These are phyloP conservation scores for Tenebrosternarchus preto DNA, from an alignment of 2,113 vertebrate species.

Conservation along the genomic window DNA sequence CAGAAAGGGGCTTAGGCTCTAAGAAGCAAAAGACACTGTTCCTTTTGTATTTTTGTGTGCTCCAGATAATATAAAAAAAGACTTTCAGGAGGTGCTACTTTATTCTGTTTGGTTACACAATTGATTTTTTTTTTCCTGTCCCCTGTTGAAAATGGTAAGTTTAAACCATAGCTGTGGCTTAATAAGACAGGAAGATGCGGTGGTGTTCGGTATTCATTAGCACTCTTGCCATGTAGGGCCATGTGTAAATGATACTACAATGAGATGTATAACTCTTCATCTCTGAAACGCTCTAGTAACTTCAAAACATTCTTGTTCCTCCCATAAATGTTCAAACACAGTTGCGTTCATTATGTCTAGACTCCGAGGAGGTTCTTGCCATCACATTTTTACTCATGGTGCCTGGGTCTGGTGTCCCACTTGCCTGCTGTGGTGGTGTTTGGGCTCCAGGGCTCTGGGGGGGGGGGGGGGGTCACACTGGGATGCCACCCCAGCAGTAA, in stretches of 20 bases:
- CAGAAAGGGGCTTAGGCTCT: constrained; percentile 42
- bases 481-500: constrained; percentile 37
- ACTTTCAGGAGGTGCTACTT: neutral
- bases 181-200: constrained; percentile 11
- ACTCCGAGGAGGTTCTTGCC: constrained; percentile 30
- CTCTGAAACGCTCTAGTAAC: neutral
- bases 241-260: constrained; percentile 9
- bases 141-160: neutral
- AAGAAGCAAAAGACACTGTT: constrained; percentile 1
- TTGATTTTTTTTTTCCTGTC: constrained; percentile 16
- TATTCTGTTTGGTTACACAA: constrained; percentile 19
- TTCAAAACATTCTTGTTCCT: constrained; percentile 2
- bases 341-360: constrained; percentile 35
- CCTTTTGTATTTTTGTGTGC: constrained; percentile 19
- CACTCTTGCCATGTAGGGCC: neutral
- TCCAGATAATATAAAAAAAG: constrained; percentile 35
- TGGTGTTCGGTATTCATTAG: constrained; percentile 15
- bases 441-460: constrained; percentile 17
- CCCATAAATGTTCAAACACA: constrained; percentile 13
- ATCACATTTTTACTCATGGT: constrained; percentile 30
- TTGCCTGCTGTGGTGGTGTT: neutral
- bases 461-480: constrained; percentile 31
- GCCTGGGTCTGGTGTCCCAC: neutral
- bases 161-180: constrained; percentile 19
- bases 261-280: constrained; percentile 22